These are phyloP conservation scores for Agapornis canus DNA, from an alignment of 2,797 vertebrate species.

Conservation along the genomic window DNA sequence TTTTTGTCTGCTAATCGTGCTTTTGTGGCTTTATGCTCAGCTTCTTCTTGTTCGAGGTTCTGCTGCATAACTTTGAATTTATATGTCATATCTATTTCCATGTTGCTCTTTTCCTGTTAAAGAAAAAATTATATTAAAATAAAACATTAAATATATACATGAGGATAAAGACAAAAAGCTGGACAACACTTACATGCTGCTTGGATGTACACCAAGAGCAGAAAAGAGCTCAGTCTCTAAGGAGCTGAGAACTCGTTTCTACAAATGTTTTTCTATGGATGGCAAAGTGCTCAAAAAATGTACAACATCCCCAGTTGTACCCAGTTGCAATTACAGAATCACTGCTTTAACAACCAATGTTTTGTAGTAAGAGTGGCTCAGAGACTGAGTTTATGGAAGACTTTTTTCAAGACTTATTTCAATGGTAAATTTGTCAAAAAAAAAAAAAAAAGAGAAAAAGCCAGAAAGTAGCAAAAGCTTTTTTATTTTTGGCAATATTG, in stretches of 20 bases:
- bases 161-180: neutral
- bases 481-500: neutral
- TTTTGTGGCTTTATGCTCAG: slow-evolving; percentile 93
- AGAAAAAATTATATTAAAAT: neutral
- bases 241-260: neutral
- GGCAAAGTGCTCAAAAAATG: neutral
- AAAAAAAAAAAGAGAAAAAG: neutral
- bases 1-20: slow-evolving; percentile 94
- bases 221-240: neutral
- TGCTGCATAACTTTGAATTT: slow-evolving; percentile 97
- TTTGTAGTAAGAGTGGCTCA: neutral
- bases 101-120: slow-evolving; percentile 93
- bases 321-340: neutral
- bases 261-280: neutral
- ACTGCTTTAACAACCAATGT: neutral
- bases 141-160: neutral
- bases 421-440: neutral
- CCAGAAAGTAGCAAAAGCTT: neutral
- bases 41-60: slow-evolving; percentile 93
- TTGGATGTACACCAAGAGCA: neutral
- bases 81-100: slow-evolving; percentile 98
- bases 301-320: neutral
- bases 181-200: neutral
- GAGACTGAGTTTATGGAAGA: neutral
- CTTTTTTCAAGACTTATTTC: neutral